phyloP scores from a whole-genome alignment of 2,797 vertebrate genomes.

The Thunnus albacares region DNA sequence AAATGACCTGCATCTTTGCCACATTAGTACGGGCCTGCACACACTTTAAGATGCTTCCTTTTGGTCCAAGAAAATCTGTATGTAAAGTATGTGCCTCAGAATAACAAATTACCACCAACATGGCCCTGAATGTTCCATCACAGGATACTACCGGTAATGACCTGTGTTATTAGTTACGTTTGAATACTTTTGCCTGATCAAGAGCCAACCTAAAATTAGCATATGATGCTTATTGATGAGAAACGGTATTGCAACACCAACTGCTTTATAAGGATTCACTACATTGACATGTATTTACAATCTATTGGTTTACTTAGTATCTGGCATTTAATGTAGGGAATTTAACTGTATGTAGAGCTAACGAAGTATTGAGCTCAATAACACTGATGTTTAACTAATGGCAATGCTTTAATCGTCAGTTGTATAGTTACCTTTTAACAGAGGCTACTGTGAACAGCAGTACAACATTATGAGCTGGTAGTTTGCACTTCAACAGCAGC shows the following conservation, averaged over 20 bases:
- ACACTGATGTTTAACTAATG: not conserved
- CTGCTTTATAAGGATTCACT: not conserved
- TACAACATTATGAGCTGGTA: not conserved
- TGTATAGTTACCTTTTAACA: not conserved
- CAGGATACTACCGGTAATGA: not conserved
- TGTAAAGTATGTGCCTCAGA: constrained; percentile 50
- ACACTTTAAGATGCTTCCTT: constrained; percentile 45
- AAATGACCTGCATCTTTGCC: constrained; percentile 74
- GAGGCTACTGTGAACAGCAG: not conserved
- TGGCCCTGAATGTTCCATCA: constrained; percentile 44
- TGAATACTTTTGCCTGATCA: constrained; percentile 19
- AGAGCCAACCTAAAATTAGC: constrained; percentile 13
- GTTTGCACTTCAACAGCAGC: not conserved
- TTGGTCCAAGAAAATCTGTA: constrained; percentile 33
- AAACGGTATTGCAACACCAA: not conserved
- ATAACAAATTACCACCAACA: constrained; percentile 34
- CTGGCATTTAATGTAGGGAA: not conserved
- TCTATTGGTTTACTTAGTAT: not conserved
- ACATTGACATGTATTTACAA: not conserved
- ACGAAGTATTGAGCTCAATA: not conserved
- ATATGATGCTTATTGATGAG: constrained; percentile 11
- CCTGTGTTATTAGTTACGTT: constrained; percentile 2
- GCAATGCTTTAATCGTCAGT: not conserved
- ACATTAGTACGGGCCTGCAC: constrained; percentile 64
- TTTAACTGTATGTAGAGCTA: not conserved